A percentile compares a stretch with the other conserved stretches of the same genome.
Conservation (phyloP, 1,140 invertebrate genomes). For the Drosophila asahinai region DNA sequence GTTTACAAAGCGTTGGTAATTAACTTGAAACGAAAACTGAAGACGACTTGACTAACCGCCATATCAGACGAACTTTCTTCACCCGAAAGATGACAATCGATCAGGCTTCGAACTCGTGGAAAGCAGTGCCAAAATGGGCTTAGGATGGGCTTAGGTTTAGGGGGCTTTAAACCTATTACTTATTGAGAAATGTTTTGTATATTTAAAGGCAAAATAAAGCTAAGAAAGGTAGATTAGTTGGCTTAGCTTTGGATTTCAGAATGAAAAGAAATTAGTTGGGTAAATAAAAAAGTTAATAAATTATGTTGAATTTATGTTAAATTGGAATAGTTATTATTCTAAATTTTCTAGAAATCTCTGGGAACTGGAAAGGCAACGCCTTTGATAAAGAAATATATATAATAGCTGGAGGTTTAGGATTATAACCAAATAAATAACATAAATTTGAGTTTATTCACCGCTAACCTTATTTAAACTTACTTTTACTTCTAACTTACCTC, state of each 20-base stretch:
- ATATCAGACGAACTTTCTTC: conserved; percentile 22
- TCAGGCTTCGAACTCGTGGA: conserved; percentile 17
- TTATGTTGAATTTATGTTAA: not conserved
- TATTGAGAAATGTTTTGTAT: no score
- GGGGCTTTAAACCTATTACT: not conserved
- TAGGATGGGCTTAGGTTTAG: not conserved
- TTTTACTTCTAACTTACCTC: no score
- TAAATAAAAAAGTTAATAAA: not conserved
- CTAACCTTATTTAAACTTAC: no score
- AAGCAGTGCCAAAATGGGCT: conserved; percentile 9
- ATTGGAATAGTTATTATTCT: not conserved
- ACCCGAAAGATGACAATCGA: conserved; percentile 8
- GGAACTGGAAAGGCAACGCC: no score
- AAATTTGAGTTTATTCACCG: no score
- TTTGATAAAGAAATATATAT: no score
- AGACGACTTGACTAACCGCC: not conserved
- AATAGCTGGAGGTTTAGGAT: no score
- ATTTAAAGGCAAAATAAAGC: not conserved
- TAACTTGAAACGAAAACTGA: not conserved
- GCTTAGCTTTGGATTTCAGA: no score
- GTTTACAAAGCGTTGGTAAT: conserved; percentile 9
- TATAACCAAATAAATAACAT: no score
- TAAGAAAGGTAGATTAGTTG: no score
- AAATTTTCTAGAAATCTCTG: not conserved
- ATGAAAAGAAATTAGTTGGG: no score